phyloP scores from a whole-genome alignment of 2,113 vertebrate genomes.

The Rhinolophus ferrumequinum region DNA sequence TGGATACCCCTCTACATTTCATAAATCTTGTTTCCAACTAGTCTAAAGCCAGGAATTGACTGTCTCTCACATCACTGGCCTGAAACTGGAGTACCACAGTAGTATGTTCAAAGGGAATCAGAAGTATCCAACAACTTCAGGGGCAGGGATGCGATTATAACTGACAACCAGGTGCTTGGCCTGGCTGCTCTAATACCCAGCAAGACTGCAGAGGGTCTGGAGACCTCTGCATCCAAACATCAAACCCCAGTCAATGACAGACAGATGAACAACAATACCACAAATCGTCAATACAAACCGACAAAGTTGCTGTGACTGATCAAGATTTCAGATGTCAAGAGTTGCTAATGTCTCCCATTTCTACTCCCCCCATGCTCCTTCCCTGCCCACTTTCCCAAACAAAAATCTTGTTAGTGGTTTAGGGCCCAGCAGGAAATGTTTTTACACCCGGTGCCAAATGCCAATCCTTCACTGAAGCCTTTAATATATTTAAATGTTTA shows the following conservation, averaged over 20 bases:
- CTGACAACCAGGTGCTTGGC: constrained; percentile 88
- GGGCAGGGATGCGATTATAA: constrained; percentile 90
- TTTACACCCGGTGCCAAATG: constrained; percentile 73
- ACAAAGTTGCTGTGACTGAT: constrained; percentile 73
- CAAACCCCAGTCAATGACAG: constrained; percentile 79
- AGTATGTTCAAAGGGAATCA: constrained; percentile 84
- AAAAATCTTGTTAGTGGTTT: constrained; percentile 67
- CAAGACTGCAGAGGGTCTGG: constrained; percentile 86
- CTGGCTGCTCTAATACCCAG: constrained; percentile 83
- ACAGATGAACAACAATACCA: constrained; percentile 82
- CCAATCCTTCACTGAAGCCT: constrained; percentile 65
- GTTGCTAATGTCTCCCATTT: constrained; percentile 40
- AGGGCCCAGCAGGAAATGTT: constrained; percentile 65
- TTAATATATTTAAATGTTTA: constrained; percentile 45
- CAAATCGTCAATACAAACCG: constrained; percentile 75
- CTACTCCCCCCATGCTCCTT: neutral
- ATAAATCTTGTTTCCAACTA: constrained; percentile 88
- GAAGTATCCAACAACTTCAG: constrained; percentile 89
- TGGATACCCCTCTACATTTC: constrained; percentile 71
- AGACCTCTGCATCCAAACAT: constrained; percentile 84
- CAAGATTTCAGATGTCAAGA: constrained; percentile 82
- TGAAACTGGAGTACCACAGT: constrained; percentile 85
- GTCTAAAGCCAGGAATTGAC: constrained; percentile 80
- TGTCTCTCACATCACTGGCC: constrained; percentile 83
- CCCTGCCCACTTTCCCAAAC: constrained; percentile 57